Evolutionary conservation across 2,888 invertebrate genomes (phyloP), one percentile per base, ranked within the genome.

Genomic region (Trachelus stipa): DNA sequence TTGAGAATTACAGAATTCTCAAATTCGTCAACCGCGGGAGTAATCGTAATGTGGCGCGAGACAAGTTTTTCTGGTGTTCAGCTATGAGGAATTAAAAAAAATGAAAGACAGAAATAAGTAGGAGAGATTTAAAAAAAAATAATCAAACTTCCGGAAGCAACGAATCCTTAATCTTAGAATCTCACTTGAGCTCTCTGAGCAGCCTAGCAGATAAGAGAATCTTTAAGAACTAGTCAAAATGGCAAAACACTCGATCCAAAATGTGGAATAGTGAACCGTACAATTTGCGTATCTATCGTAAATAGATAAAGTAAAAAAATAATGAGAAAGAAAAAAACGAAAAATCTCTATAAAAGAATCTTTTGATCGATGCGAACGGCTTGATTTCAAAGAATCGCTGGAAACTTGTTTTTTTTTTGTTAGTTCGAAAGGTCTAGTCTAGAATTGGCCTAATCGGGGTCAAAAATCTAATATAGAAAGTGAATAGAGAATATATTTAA

Each of bases 401-500:
- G 2, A 56, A 56, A 56, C 9, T 79, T 35, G 12, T 40, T 35
- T 34, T 23, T 73, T 73, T 76, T 56, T 56, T 75, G 81, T 76
- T 78, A 73, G 78, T 83, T 84, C 79, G 81, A 80, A 74, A 80
- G 81, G 81, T 84, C 83, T 86, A 83, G 83, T 82, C 80, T 86
- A 81, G 80, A 78, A 73, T 77, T n/a, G 83, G 83, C 83, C 85
- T 85, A 83, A 81, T 30, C 31, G 74, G 83, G 83, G 80, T 76
- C 79, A 71, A 75, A 34, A 79, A 83, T 73, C 80, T 85, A 82
- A 83, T 77, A 69, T 74, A 83, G 79, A 85, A 79, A 84, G 80
- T 79, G 83, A 79, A 86, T 87, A 87, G 84, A 87, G 82, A 84
- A 80, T 87, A 85, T 88, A 87, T 87, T 87, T 85, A 85, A 86